Evolutionary conservation across 1,140 invertebrate genomes (phyloP).

Genomic region (Cherax destructor): DNA sequence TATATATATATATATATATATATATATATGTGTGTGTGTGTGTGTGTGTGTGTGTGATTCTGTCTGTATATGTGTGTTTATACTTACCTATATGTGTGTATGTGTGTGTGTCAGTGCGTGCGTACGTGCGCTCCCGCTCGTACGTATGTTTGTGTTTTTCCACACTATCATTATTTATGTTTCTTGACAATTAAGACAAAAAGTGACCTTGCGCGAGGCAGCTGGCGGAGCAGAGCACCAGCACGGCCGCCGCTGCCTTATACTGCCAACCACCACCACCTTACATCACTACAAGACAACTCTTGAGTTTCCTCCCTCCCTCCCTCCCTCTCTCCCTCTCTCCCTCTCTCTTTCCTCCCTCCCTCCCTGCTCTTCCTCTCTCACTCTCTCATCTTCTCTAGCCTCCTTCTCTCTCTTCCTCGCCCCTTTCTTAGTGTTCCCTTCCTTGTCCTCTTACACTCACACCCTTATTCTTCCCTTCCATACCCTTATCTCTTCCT

Average conservation of each 20-base stretch:
- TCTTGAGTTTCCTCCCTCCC: background rate
- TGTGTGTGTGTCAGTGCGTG: too few species aligned
- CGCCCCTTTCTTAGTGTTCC: slow-evolving; percentile 8
- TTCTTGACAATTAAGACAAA: slow-evolving; percentile 14
- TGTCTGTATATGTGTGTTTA: too few species aligned
- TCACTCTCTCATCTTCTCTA: background rate
- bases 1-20: too few species aligned
- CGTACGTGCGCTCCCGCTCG: background rate
- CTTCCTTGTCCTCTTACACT: background rate
- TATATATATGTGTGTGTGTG: too few species aligned
- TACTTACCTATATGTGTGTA: too few species aligned
- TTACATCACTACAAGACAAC: slow-evolving; percentile 40
- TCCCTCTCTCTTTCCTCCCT: background rate
- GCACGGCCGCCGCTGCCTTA: too few species aligned
- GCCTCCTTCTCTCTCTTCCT: slow-evolving; percentile 24
- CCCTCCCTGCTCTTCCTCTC: background rate
- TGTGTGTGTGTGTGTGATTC: too few species aligned
- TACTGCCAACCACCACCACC: background rate
- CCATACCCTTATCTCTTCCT: slow-evolving; percentile 10
- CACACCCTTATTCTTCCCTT: too few species aligned
- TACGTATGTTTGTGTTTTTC: background rate
- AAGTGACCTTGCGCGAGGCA: slow-evolving; percentile 23
- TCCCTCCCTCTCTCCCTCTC: background rate
- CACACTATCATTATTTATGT: slow-evolving; percentile 19
- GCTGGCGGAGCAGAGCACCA: background rate